Conservation (phyloP, 2,797 vertebrate genomes). For the Taeniopygia guttata region DNA sequence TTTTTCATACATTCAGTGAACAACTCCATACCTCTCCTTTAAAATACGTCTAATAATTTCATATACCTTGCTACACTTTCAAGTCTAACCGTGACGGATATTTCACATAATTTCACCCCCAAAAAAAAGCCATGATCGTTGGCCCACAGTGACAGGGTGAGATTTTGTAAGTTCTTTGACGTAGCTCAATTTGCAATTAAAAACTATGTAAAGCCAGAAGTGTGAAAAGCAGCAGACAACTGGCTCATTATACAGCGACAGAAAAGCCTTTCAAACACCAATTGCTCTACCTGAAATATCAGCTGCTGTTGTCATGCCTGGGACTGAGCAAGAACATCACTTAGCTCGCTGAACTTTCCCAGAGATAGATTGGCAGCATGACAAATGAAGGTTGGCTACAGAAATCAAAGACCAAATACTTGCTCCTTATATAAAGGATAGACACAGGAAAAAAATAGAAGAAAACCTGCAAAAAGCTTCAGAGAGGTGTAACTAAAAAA, state of each 20-base stretch:
- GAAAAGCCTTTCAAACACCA: slow-evolving; percentile 35
- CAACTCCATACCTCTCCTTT: not conserved
- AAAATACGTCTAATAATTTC: not conserved
- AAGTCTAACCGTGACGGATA: not conserved
- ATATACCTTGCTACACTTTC: not conserved
- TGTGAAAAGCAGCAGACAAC: slow-evolving; percentile 18
- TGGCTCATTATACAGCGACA: not conserved
- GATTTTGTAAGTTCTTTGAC: not conserved
- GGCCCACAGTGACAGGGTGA: not conserved
- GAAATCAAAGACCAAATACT: slow-evolving; percentile 24
- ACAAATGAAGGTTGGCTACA: slow-evolving; percentile 1
- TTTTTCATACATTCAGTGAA: not conserved
- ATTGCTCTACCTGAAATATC: slow-evolving; percentile 38
- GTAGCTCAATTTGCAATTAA: slow-evolving; percentile 39
- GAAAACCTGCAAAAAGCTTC: not conserved
- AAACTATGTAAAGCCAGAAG: slow-evolving; percentile 19
- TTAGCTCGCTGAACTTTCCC: slow-evolving; percentile 21
- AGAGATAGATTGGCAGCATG: slow-evolving; percentile 25
- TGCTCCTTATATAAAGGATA: not conserved
- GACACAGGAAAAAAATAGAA: not conserved
- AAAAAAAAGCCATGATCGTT: not conserved
- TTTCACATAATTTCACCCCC: not conserved
- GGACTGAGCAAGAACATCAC: slow-evolving; percentile 19
- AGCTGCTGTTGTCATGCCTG: slow-evolving; percentile 11
- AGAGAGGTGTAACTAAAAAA: not conserved